phyloP scores from a whole-genome alignment of 2,888 invertebrate species.

The Spatulosminthurus flaviceps region DNA sequence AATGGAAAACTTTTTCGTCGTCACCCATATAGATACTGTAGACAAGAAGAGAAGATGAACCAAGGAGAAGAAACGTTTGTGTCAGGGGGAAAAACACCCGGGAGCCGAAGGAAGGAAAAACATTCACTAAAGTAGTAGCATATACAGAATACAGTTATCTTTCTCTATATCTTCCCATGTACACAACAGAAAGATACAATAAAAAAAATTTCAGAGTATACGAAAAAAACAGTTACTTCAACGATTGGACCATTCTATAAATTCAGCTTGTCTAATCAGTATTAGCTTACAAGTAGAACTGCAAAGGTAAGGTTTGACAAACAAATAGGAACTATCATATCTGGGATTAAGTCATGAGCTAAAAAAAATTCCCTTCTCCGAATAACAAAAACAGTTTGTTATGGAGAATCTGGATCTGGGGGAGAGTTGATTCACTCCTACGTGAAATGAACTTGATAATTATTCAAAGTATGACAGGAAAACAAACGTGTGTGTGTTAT shows the following conservation, averaged over 20 bases:
- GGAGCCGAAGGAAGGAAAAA: neutral
- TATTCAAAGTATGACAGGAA: neutral
- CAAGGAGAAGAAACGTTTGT: constrained; percentile 1
- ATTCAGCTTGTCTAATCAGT: no score
- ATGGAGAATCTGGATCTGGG: neutral
- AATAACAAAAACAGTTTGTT: neutral
- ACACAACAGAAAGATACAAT: no score
- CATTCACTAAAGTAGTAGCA: neutral
- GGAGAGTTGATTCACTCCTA: neutral
- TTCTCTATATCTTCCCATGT: no score
- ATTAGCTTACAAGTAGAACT: no score
- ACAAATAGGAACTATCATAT: neutral
- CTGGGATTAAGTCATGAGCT: neutral
- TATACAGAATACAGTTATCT: neutral
- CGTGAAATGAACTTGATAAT: neutral
- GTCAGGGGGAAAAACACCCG: constrained; percentile 23
- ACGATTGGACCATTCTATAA: no score
- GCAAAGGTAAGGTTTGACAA: no score
- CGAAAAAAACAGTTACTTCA: no score
- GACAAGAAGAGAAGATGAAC: neutral
- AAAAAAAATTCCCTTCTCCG: no score
- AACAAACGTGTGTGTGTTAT: neutral
- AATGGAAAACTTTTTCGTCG: constrained; percentile 43
- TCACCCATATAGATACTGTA: constrained; percentile 26
- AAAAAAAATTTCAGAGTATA: no score